Evolutionary conservation across 2,113 vertebrate genomes (phyloP).

Genomic region (Canis aureus): DNA sequence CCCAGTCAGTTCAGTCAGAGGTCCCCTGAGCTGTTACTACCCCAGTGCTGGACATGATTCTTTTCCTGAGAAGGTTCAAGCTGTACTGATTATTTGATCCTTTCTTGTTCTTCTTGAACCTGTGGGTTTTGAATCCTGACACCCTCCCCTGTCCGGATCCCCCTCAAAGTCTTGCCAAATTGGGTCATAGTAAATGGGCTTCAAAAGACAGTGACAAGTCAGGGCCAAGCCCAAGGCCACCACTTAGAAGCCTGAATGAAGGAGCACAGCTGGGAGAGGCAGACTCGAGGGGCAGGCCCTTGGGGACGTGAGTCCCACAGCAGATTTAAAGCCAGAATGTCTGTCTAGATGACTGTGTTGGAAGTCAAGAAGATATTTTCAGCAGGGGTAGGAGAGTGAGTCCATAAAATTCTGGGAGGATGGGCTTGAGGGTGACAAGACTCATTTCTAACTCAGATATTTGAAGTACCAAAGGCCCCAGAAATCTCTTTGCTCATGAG

Average conservation of each 20-base stretch:
- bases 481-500: slow-evolving; percentile 28
- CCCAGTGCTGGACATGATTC: not conserved
- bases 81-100: not conserved
- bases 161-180: not conserved
- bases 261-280: not conserved
- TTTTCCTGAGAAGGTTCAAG: not conserved
- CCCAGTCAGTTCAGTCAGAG: not conserved
- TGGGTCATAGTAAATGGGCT: not conserved
- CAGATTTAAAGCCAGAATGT: not conserved
- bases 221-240: not conserved
- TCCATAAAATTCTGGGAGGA: not conserved
- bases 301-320: not conserved
- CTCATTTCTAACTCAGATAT: slow-evolving; percentile 55
- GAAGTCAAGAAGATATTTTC: not conserved
- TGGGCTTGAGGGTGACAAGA: not conserved
- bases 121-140: not conserved
- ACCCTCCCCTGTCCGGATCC: not conserved
- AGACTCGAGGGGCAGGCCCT: not conserved
- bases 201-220: not conserved
- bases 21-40: not conserved
- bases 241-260: not conserved
- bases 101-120: slow-evolving; percentile 14
- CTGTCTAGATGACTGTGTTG: not conserved
- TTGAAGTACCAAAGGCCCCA: slow-evolving; percentile 29
- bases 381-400: not conserved